Evolutionary conservation across 1,140 invertebrate species (phyloP).

Genomic region (Heterodera schachtii): DNA sequence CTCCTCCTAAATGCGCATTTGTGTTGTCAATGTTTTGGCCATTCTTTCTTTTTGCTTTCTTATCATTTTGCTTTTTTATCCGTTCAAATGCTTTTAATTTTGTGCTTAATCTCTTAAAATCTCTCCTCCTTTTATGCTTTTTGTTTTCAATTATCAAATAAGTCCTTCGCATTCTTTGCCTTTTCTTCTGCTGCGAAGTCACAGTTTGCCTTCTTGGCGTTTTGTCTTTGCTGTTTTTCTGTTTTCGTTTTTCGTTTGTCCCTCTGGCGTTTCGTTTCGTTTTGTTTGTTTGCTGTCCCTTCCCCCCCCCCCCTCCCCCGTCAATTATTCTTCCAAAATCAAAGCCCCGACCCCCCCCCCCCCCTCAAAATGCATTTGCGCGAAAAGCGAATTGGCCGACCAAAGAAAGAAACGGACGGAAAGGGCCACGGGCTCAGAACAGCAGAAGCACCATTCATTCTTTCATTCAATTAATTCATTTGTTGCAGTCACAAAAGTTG

Average conservation of each 20-base stretch:
- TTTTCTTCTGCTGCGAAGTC: neutral
- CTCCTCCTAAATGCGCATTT: neutral
- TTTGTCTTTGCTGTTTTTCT: neutral
- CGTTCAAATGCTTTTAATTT: no score
- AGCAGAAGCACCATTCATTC: no score
- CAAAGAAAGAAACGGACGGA: neutral
- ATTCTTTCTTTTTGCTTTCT: no score
- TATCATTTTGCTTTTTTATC: no score
- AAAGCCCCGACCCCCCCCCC: neutral
- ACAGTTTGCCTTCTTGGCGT: neutral
- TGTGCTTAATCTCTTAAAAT: no score
- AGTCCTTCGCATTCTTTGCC: neutral
- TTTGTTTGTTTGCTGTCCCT: no score
- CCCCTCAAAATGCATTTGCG: neutral
- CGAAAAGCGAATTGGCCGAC: neutral
- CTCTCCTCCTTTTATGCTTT: no score
- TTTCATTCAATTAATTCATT: neutral
- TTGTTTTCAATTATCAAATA: neutral
- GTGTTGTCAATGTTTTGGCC: neutral
- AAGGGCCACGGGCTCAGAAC: neutral
- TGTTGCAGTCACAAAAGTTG: neutral
- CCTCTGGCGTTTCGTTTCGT: neutral
- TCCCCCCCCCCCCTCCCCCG: neutral
- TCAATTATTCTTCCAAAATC: neutral
- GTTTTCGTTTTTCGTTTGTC: neutral